A percentile compares a stretch with the other conserved stretches of the same genome.
Conservation (phyloP, 2,797 vertebrate genomes). For the Tokudaia tokunoshimensis region DNA sequence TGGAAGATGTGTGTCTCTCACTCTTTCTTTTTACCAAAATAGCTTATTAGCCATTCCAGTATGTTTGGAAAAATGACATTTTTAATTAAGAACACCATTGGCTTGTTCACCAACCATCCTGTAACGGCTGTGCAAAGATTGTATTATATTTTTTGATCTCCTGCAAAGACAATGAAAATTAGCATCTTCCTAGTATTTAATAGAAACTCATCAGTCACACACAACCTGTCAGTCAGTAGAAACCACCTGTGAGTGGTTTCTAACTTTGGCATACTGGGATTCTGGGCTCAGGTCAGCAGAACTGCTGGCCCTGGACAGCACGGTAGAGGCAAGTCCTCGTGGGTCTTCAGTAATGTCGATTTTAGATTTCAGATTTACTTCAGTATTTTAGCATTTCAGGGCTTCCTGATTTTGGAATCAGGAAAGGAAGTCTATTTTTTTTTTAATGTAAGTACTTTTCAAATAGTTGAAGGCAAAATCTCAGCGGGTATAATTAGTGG, state of each 20-base stretch:
- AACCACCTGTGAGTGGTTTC: background rate
- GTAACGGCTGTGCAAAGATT: background rate
- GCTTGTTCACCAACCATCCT: background rate
- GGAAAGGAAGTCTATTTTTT: background rate
- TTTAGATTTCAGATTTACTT: background rate
- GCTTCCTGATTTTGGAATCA: constrained; percentile 30
- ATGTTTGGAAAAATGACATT: background rate
- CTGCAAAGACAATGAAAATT: background rate
- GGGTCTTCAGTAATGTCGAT: background rate
- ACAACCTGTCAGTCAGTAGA: background rate
- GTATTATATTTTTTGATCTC: background rate
- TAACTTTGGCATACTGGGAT: background rate
- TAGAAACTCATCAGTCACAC: background rate
- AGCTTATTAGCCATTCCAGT: background rate
- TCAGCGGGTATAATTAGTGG: background rate
- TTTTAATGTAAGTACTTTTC: background rate
- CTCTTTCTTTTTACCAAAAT: background rate
- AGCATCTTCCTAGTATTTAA: background rate
- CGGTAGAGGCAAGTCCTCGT: background rate
- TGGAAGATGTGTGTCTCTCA: background rate
- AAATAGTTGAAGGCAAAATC: background rate
- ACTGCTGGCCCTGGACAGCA: background rate
- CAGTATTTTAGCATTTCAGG: constrained; percentile 1
- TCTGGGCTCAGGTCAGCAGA: background rate
- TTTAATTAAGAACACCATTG: background rate